phyloP scores from a whole-genome alignment of 2,888 invertebrate species.

The Tenthredo mesomela region DNA sequence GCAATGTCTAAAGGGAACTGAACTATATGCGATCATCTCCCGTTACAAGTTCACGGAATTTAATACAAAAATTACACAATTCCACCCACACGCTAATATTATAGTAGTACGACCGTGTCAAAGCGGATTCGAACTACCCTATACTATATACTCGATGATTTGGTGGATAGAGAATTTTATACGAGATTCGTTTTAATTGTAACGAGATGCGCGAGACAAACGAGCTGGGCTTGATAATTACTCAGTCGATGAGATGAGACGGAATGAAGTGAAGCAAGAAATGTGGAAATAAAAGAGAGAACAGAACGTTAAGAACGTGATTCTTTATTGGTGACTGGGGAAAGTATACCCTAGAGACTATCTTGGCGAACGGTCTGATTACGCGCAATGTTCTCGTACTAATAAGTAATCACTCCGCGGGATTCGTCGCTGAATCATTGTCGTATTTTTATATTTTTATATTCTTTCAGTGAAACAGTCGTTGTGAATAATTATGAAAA shows the following conservation, averaged over 20 bases:
- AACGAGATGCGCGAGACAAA: not conserved
- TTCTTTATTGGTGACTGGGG: slow-evolving; percentile 3
- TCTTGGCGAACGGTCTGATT: slow-evolving; percentile 38
- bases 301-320: slow-evolving; percentile 38
- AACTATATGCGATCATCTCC: no score
- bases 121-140: no score
- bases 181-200: not conserved
- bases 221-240: slow-evolving; percentile 32
- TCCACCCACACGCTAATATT: no score
- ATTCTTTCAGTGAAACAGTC: not conserved
- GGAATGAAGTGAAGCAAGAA: not conserved
- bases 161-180: not conserved
- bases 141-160: no score
- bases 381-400: slow-evolving; percentile 35
- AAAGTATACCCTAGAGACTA: slow-evolving; percentile 11
- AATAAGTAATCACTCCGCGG: not conserved
- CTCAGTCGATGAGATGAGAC: slow-evolving; percentile 8
- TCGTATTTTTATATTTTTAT: slow-evolving; percentile 22
- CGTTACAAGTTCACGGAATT: no score
- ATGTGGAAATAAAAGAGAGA: slow-evolving; percentile 9
- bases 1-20: not conserved
- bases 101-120: not conserved
- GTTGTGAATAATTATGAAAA: slow-evolving; percentile 7
- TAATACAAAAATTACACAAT: no score
- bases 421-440: not conserved